These are phyloP conservation scores for Thalassarche chlororhynchos DNA, from an alignment of 2,113 vertebrate genomes.

Conservation along the genomic window DNA sequence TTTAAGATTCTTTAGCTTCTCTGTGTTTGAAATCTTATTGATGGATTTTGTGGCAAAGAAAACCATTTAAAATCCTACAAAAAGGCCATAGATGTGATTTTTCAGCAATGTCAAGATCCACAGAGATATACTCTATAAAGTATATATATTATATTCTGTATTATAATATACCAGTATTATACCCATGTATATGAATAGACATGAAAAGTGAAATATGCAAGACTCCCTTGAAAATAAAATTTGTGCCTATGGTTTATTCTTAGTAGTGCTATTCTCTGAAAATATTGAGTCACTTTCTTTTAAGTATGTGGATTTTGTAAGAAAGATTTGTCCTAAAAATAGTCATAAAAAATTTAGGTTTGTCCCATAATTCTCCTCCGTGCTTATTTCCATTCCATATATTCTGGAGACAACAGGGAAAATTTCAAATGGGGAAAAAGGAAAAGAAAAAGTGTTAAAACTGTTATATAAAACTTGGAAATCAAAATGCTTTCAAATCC, in stretches of 20 bases:
- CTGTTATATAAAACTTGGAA: background rate
- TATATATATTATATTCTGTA: background rate
- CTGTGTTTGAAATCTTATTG: background rate
- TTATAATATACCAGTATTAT: background rate
- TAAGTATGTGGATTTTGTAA: background rate
- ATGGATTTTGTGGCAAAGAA: background rate
- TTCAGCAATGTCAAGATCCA: background rate
- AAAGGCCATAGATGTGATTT: background rate
- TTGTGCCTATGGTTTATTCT: background rate
- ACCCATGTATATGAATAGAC: background rate
- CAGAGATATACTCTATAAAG: background rate
- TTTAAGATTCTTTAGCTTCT: background rate
- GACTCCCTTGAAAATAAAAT: background rate
- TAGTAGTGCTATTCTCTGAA: background rate
- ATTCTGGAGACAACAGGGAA: background rate
- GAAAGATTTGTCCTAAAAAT: background rate
- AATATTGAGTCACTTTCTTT: background rate
- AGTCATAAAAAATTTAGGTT: background rate
- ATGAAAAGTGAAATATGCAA: background rate
- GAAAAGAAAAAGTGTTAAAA: background rate
- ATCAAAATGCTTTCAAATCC: background rate
- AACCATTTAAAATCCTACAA: background rate
- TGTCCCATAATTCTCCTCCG: background rate
- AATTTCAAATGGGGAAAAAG: background rate
- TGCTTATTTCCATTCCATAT: background rate